Evolutionary conservation across 2,113 vertebrate species (phyloP).

Genomic region (Apteryx mantelli): DNA sequence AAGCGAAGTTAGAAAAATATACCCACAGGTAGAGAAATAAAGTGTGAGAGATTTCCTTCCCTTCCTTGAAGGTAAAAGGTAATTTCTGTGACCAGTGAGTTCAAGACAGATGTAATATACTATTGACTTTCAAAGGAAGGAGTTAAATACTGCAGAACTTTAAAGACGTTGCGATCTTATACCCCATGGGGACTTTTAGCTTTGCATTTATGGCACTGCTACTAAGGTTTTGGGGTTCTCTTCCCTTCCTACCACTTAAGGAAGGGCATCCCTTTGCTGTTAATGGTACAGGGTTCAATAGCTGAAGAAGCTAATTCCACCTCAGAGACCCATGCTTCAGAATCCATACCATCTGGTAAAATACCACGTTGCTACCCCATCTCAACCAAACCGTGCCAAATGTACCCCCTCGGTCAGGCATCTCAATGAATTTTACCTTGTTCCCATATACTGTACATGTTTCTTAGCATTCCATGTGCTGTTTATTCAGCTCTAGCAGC

Average conservation of each 20-base stretch:
- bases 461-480: background rate
- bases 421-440: background rate
- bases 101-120: background rate
- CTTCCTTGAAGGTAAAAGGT: background rate
- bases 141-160: background rate
- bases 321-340: background rate
- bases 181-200: background rate
- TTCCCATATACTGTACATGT: background rate
- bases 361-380: background rate
- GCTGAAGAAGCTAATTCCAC: background rate
- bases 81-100: background rate
- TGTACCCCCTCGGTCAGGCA: background rate
- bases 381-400: background rate
- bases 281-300: background rate
- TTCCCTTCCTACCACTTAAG: background rate
- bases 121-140: background rate
- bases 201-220: background rate
- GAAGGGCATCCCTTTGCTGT: background rate
- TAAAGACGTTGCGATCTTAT: background rate
- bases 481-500: background rate
- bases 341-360: background rate
- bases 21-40: background rate
- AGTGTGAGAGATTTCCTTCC: background rate
- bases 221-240: background rate
- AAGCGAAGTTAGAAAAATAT: background rate